Base-by-base conservation (phyloP, 2,888 invertebrate species). In the Chloroclystis v-ata region DNA sequence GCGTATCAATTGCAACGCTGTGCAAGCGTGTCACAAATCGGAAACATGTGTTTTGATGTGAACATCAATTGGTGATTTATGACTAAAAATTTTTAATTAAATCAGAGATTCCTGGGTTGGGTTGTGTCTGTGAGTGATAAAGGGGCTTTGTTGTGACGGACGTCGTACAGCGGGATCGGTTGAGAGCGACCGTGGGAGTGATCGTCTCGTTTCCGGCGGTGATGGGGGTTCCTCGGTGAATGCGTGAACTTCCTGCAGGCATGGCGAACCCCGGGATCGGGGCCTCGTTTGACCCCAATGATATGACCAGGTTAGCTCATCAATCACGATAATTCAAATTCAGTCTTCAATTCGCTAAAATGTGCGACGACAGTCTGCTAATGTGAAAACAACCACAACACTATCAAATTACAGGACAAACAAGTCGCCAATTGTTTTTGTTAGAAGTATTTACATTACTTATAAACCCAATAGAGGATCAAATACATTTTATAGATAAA, bases 261-360 rank as follows among this genome's bases (percentile, higher is more conserved):
- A 87, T 87, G 86, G 83, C 86, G 67, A 85, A 81, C 67, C 77
- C 85, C 57, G 76, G 78, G 51, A 92, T 92, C 86, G 91, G 92
- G 75, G 90, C 90, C 69, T 89, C 91, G 46, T 93, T 93, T 76
- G 92, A 93, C 81, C 91, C 91, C 60, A 90, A 90, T 83, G 92
- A 92, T 70, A 91, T 89, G 84, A 89, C 89, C 78, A 92, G 92
- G 92, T 82, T 43, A 41, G 64, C 50, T 29, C 12, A 43, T 39
- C 16, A 35, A 46, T 37, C 37, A 37, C 10, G 10, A 10, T 20
- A 16, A 33, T 11, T 4, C 25, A 24, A 20, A 35, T 35, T 35
- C 20, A 20, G n/a, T 7, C 35, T 20, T 33, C 33, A 33, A 6
- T 8, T 9, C 7, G 26, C 26, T 3, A 26, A 26, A 6, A 20